Evolutionary conservation across 2,888 invertebrate genomes (phyloP), one percentile per base, ranked within the genome.

Genomic region (Lapara coniferarum): DNA sequence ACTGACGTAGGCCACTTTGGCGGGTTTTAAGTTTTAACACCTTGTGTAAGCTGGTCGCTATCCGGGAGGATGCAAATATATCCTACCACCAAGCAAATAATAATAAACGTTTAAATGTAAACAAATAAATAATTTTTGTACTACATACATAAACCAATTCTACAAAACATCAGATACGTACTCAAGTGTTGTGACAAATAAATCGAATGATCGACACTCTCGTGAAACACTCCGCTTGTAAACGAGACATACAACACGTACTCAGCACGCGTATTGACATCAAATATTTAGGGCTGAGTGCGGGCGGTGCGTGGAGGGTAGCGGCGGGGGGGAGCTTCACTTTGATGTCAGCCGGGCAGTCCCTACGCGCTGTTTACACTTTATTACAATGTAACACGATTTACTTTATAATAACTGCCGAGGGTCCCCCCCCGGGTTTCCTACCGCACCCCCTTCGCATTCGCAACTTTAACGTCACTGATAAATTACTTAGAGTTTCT

Each of bases 401-500:
- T 59, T 59, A 46, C 59, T 59, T 59, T 59, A 59, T 44, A 59
- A 59, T 59, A 59, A 59, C 59, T 16, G 16, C 59, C 58, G 44
- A 59, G 58, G 59, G 59, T 12, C 6, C 10, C 16, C 46, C 16
- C 5, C 56, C 25, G 2, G 19, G 12, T 12, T 6, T 13, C 13
- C 12, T 12, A 3, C 25, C 25, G 25, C 56, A 25, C 56, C 19
- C 56, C 56, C 25, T 51, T 7, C 51, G 13, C 10, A 30, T 30
- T 58, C 57, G 37, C n/a, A 58, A 56, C 63, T 46, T 63, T 63
- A 59, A 59, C 63, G 49, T 46, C 19, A 63, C 49, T 63, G 63
- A 63, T 49, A 63, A 63, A 63, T 63, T 46, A 63, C 63, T 63
- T 63, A 63, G n/a, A 19, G 46, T 63, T 63, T 46, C 63, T 63